These are phyloP conservation scores for Sterna hirundo DNA, from an alignment of 2,113 vertebrate genomes.

Conservation along the genomic window DNA sequence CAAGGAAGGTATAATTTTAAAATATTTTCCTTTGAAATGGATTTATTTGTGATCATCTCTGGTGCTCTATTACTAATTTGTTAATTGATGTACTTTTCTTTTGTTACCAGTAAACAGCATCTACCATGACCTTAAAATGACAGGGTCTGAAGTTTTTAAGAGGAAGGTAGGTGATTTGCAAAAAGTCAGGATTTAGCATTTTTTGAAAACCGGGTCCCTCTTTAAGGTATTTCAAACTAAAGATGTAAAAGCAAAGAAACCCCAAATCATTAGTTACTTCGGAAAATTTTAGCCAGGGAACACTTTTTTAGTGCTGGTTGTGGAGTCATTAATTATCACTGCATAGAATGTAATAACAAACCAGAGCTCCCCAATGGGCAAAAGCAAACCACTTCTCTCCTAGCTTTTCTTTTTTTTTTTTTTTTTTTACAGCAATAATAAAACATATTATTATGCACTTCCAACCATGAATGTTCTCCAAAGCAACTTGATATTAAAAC, in stretches of 20 bases:
- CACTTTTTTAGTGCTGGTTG: not conserved
- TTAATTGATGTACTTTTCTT: not conserved
- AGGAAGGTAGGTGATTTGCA: not conserved
- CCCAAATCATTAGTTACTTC: not conserved
- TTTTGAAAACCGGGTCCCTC: not conserved
- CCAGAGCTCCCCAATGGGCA: constrained; percentile 6
- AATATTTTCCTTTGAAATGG: not conserved
- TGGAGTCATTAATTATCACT: constrained; percentile 42
- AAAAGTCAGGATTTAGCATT: not conserved
- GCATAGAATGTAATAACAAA: constrained; percentile 27
- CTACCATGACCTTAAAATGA: not conserved
- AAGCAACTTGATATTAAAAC: constrained; percentile 52
- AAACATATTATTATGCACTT: constrained; percentile 17
- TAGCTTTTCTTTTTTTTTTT: not conserved
- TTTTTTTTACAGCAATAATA: not conserved
- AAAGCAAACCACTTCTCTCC: constrained; percentile 12
- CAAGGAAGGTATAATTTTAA: not conserved
- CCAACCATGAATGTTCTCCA: constrained; percentile 10
- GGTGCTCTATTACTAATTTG: not conserved
- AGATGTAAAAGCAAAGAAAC: constrained; percentile 12
- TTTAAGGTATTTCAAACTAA: not conserved
- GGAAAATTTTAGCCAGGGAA: constrained; percentile 30
- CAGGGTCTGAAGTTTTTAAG: not conserved
- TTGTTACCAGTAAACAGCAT: not conserved
- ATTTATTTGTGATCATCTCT: not conserved